Evolutionary conservation across 1,140 invertebrate genomes (phyloP), one percentile per base, ranked within the genome.

Genomic region (Drosophila busckii): DNA sequence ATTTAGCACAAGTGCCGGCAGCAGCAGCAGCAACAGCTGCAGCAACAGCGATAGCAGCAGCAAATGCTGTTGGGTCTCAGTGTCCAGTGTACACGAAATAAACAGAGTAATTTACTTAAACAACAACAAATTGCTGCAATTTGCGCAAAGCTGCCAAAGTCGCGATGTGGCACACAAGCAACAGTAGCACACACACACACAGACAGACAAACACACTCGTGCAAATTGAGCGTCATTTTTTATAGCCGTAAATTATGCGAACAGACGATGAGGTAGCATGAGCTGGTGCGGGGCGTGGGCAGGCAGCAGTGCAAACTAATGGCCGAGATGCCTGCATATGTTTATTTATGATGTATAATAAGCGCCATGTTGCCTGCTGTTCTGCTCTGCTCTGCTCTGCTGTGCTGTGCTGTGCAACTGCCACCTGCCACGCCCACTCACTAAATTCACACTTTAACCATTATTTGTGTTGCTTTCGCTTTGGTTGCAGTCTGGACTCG

Each of bases 401-500:
- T n/a, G 13, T 3, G 10, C 16, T 3, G 0, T 15, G 13, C 8
- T 22, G 1, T n/a, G 5, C 17, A n/a, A n/a, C n/a, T n/a, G n/a
- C 65, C 55, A 23, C 32, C 16, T 67, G 41, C 53, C 68, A 56
- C 70, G 62, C 65, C 78, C 64, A 26, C 44, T 15, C 64, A 60
- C 63, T 78, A 60, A 60, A 60, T 45, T 53, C 58, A 60, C 22
- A 46, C 58, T 45, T n/a, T 55, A 54, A 64, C 45, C 34, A 29
- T 63, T 61, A 40, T 50, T 42, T 23, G n/a, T 50, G 2, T 23
- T 73, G 48, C 17, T 73, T 89, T 88, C 25, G 9, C 32, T 59
- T 44, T 50, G n/a, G n/a, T n/a, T 38, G 9, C 44, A 96, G 94
- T 83, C 90, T 95, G 84, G 94, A 95, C 88, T 94, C 93, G 49